Percentiles rank a stretch among this genome's conserved stretches.
Evolutionary conservation across 2,113 vertebrate genomes (phyloP).

Genomic region (Carassius auratus): DNA sequence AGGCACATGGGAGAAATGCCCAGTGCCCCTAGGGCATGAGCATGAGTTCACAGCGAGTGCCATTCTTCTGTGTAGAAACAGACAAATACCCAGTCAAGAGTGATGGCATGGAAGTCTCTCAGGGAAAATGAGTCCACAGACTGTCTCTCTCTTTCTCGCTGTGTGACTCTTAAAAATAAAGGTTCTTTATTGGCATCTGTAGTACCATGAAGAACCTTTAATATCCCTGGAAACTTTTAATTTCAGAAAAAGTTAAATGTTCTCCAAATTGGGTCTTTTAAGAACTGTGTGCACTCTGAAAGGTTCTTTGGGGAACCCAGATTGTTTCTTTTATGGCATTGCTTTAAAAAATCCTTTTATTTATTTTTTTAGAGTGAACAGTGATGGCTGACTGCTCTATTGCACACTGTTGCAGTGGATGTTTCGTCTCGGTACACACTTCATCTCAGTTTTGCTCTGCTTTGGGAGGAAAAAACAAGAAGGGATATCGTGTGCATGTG

Average conservation of each 20-base stretch:
- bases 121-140: neutral
- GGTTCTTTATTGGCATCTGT: neutral
- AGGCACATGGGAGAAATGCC: constrained; percentile 29
- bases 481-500: constrained; percentile 26
- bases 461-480: neutral
- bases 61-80: constrained; percentile 45
- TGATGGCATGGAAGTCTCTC: constrained; percentile 19
- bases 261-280: neutral
- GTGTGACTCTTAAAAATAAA: neutral
- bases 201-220: neutral
- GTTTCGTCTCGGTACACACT: constrained; percentile 1
- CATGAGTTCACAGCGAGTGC: constrained; percentile 32
- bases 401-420: constrained; percentile 13
- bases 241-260: neutral
- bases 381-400: constrained; percentile 12
- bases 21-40: constrained; percentile 27
- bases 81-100: neutral
- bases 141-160: neutral
- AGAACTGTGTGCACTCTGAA: neutral
- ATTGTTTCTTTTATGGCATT: neutral
- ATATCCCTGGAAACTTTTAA: neutral
- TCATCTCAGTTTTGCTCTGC: constrained; percentile 8
- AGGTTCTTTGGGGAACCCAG: neutral
- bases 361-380: neutral
- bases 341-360: neutral